Evolutionary conservation across 2,888 invertebrate species (phyloP), one percentile per base, ranked within the genome.

Genomic region (Physocephala rufipes): DNA sequence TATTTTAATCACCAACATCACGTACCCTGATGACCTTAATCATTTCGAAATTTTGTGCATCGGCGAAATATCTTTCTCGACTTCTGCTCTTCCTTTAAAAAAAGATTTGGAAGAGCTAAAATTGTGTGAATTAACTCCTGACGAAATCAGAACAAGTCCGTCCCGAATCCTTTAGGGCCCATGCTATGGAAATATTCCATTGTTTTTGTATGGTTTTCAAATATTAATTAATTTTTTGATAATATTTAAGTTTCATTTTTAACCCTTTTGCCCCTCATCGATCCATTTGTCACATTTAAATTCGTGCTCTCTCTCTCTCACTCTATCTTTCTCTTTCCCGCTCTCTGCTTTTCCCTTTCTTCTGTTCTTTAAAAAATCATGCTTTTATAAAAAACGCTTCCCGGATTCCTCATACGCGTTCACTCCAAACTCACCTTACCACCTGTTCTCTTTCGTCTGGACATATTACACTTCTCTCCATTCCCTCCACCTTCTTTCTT

Each of bases 251-350:
- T 71, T 49, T 66, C 26, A 28, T 24, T 24, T 24, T 30, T n/a
- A 36, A 30, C 36, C 13, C 51, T 47, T 36, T 36, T 36, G 9
- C 61, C 15, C 65, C 49, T 43, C 49, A 26, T 19, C 59, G 51
- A 30, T 26, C 47, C 59, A 55, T 69, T 9, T 45, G 19, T 30
- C 15, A n/a, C n/a, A n/a, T 43, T 66, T 58, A 26, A 65, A 26
- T 16, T 12, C 51, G 49, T 70, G 47, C 59, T 24, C 24, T 53
- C 71, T 85, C 47, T 63, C 49, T 58, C 65, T 64, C 30, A 55
- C 55, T 62, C 21, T 71, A 49, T 58, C 61, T 51, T 16, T 55
- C 30, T 15, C 15, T 43, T n/a, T 21, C 19, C n/a, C 55, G 19
- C 28, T 58, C 28, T 15, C n/a, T 45, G 2, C 24, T 43, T 45